phyloP scores from a whole-genome alignment of 2,113 vertebrate genomes.

The Lycaon pictus region DNA sequence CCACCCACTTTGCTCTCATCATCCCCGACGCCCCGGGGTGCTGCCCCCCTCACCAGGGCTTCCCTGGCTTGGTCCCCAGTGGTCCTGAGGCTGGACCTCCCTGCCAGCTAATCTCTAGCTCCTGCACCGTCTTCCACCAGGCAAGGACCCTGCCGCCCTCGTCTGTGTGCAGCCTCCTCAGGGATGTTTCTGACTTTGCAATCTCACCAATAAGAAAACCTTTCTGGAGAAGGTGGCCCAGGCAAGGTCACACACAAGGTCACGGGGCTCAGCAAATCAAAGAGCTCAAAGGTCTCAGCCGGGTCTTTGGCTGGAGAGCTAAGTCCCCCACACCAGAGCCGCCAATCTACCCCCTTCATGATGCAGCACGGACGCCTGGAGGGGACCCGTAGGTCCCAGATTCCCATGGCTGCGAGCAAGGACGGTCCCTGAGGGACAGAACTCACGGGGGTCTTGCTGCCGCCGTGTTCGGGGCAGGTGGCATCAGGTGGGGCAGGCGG shows the following conservation, averaged over 20 bases:
- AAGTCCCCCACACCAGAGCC: background rate
- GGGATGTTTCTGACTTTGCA: fast-evolving
- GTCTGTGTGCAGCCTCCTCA: background rate
- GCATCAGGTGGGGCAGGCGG: background rate
- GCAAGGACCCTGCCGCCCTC: fast-evolving
- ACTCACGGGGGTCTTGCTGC: fast-evolving
- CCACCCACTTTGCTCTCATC: too few relatives aligned
- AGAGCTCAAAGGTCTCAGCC: too few relatives aligned
- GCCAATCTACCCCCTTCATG: background rate
- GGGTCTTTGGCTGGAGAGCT: background rate
- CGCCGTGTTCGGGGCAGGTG: background rate
- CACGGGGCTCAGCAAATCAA: background rate
- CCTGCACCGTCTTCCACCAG: background rate
- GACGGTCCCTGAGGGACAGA: background rate
- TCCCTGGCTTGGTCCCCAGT: too few relatives aligned
- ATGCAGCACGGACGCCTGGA: background rate
- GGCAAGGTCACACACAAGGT: background rate
- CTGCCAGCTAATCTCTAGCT: background rate
- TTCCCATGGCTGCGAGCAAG: background rate
- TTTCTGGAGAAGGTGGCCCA: background rate
- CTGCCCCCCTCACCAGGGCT: too few relatives aligned
- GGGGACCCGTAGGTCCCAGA: background rate
- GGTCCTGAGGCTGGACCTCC: too few relatives aligned
- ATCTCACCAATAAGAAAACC: background rate
- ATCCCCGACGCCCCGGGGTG: too few relatives aligned